Percentiles rank a stretch among this genome's conserved stretches.
Conservation (phyloP, 2,888 invertebrate species). For the Himalopsyche anomala region DNA sequence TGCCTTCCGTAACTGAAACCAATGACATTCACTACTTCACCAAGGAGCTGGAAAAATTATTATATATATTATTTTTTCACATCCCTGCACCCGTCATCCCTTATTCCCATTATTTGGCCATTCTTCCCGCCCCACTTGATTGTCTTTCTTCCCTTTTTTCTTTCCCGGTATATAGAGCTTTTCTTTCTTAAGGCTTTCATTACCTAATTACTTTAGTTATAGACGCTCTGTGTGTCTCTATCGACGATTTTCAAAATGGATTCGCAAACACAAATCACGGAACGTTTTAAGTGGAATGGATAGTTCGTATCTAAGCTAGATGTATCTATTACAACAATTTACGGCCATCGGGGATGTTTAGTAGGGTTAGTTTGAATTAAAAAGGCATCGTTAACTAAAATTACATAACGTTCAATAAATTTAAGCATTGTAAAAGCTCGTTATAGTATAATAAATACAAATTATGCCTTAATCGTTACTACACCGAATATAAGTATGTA, state of each 20-base stretch:
- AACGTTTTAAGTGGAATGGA: background rate
- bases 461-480: too few relatives aligned
- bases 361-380: background rate
- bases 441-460: too few relatives aligned
- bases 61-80: background rate
- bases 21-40: too few relatives aligned
- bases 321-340: constrained; percentile 26
- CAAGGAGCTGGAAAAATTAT: background rate
- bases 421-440: too few relatives aligned
- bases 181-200: constrained; percentile 63
- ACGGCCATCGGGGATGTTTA: background rate
- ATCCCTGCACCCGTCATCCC: constrained; percentile 36
- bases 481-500: too few relatives aligned
- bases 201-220: constrained; percentile 65
- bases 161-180: constrained; percentile 46
- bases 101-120: constrained; percentile 61
- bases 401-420: too few relatives aligned
- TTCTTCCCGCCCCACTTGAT: constrained; percentile 59
- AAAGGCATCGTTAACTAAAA: too few relatives aligned
- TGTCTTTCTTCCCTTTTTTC: constrained; percentile 59
- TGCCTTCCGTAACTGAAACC: too few relatives aligned
- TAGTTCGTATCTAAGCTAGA: background rate
- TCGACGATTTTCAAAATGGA: constrained; percentile 31
- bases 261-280: constrained; percentile 28
- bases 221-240: constrained; percentile 16